phyloP scores from a whole-genome alignment of 2,888 invertebrate genomes.

The Colletes collaris region DNA sequence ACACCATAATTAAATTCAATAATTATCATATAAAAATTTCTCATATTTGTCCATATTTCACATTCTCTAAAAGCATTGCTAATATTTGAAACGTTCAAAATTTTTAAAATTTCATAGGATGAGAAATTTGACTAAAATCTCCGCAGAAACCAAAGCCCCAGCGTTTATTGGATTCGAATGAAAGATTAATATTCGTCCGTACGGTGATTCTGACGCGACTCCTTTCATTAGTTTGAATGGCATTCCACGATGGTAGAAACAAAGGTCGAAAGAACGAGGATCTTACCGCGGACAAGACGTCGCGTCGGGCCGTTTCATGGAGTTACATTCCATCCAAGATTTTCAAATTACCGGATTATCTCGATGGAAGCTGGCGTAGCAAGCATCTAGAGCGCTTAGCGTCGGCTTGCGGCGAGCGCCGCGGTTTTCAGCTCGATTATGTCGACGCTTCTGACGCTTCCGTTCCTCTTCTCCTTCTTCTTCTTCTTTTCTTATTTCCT shows the following conservation, averaged over 20 bases:
- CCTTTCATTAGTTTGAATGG: not conserved
- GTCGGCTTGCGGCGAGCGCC: constrained; percentile 69
- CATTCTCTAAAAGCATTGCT: not conserved
- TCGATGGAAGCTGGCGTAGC: constrained; percentile 72
- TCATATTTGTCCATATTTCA: no score
- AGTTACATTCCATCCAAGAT: constrained; percentile 74
- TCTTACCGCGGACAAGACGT: constrained; percentile 46
- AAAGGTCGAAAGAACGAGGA: constrained; percentile 28
- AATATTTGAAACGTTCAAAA: no score
- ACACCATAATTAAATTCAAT: no score
- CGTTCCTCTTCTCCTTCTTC: constrained; percentile 13
- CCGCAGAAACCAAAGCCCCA: no score
- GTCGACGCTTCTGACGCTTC: constrained; percentile 43
- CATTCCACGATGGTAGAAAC: constrained; percentile 18
- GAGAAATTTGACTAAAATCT: not conserved
- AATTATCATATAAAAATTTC: no score
- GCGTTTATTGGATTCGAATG: not conserved
- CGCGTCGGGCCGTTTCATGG: constrained; percentile 42
- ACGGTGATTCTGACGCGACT: not conserved
- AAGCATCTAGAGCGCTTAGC: constrained; percentile 74
- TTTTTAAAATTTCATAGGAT: no score
- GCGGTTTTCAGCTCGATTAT: constrained; percentile 74
- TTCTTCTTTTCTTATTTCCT: not conserved
- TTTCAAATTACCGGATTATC: constrained; percentile 78
- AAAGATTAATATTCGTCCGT: constrained; percentile 13